Conservation (phyloP, 2,888 invertebrate genomes). For the Agapetus fuscipes region DNA sequence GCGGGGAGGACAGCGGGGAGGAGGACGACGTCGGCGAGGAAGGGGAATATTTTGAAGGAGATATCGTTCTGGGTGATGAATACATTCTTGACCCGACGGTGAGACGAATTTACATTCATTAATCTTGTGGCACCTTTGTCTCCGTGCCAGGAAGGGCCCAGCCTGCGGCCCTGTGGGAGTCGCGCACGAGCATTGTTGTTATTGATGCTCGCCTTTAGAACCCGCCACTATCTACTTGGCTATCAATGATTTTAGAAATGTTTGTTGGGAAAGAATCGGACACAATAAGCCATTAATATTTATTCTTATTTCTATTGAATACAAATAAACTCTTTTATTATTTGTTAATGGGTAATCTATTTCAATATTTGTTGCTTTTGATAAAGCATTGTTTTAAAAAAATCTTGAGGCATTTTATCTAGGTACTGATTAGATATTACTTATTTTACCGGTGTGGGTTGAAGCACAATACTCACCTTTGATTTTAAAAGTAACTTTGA, state of each 20-base stretch:
- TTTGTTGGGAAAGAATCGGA: neutral
- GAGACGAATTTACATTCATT: constrained; percentile 21
- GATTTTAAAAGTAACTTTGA: too few species aligned
- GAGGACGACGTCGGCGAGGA: constrained; percentile 20
- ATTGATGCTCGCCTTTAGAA: constrained; percentile 1
- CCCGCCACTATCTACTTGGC: neutral
- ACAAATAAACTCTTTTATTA: neutral
- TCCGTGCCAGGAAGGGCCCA: constrained; percentile 4
- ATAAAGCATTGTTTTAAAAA: too few species aligned
- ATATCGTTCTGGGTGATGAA: constrained; percentile 20
- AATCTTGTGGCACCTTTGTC: constrained; percentile 20
- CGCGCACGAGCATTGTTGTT: neutral
- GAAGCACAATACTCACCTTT: too few species aligned
- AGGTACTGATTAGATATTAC: too few species aligned
- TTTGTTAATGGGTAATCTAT: neutral
- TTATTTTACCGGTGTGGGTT: too few species aligned
- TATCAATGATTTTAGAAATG: neutral
- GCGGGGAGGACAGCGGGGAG: constrained; percentile 11
- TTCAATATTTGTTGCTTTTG: too few species aligned
- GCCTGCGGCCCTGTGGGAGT: neutral
- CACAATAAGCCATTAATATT: constrained; percentile 6
- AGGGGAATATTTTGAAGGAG: constrained; percentile 20
- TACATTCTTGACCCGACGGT: constrained; percentile 18
- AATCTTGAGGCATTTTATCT: too few species aligned
- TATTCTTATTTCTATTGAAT: neutral